Evolutionary conservation across 2,113 vertebrate species (phyloP), one percentile per base, ranked within the genome.

Genomic region (Eulemur macaco): DNA sequence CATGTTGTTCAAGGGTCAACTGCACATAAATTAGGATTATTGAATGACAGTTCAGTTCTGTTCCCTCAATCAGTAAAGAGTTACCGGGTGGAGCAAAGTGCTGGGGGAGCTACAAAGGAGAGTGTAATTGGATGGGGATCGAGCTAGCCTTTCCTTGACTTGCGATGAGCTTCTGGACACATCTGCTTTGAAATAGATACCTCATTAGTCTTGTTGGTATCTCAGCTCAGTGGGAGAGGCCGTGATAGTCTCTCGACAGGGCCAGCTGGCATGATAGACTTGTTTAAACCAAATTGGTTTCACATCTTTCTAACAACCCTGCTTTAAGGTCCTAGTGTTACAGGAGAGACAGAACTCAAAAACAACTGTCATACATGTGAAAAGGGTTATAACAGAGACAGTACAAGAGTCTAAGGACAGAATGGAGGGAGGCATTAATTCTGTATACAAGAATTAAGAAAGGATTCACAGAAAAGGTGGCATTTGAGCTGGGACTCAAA

Each of bases 81-180:
- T 86, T 92, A 66, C 58, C 66, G 50, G 87, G 56, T 42, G 31
- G 80, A 80, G 34, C 71, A 29, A 96, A 86, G 29, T 76, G 31
- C 58, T 54, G 3, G 42, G 66, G n/a, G 58, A 93, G 42, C 77
- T 60, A 71, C 66, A 47, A 34, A 95, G 60, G 58, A 93, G 52
- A 81, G 54, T 3, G 21, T 95, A 88, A 91, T 90, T 95, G 89
- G 58, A 60, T 76, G 80, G 87, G 54, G 89, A 92, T 96, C 0
- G 14, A 96, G 74, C 89, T 89, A 92, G 89, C 92, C 96, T 95
- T 97, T 96, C 87, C 90, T 95, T 77, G 68, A 86, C 89, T 96
- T 96, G 87, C 50, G 83, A 15, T 81, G 84, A 96, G 74, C 69
- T 97, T 97, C 64, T 95, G 82, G 92, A 96, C 84, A 96, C 74